Base-by-base conservation (phyloP, 2,888 invertebrate species). In the Stenoptilia bipunctidactyla region DNA sequence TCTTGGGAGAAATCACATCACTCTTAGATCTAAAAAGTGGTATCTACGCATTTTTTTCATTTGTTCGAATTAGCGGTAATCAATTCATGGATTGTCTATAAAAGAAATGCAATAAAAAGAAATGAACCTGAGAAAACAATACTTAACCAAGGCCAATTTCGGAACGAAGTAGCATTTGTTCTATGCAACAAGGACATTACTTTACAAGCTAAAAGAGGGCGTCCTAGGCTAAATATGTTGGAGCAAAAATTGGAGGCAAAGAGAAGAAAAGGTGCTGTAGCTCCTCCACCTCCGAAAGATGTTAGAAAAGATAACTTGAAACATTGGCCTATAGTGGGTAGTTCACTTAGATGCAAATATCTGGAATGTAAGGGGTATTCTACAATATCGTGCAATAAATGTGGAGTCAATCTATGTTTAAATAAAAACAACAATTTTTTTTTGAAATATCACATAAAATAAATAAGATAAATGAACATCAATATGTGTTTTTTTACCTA, bases 1-100 rank as follows among this genome's bases (percentile, higher is more conserved):
- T n/a, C n/a, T n/a, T n/a, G n/a, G n/a, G n/a, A n/a, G n/a, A n/a
- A n/a, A n/a, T n/a, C n/a, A n/a, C n/a, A n/a, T n/a, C n/a, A n/a
- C n/a, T n/a, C n/a, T n/a, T n/a, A 58, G 56, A 45, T 56, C 56
- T 47, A 61, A 55, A 55, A 64, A 66, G 45, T 62, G 61, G 59
- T 61, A 62, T 36, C 42, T 64, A 43, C 53, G 56, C 48, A 52
- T 64, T 42, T 66, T 66, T 20, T 54, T 61, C 54, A 56, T 52
- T 13, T 58, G 46, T 55, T 57, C 45, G 59, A 44, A 56, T 56
- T 53, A 52, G 58, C 30, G 58, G 4, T 34, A 14, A 34, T 34
- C 4, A 34, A 34, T 9, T 34, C 34, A 2, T 14, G 34, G 34
- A 13, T 34, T 13, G 3, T 51, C 60, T 41, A 59, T 60, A 55